These are phyloP conservation scores for Apis dorsata DNA, from an alignment of 1,140 invertebrate genomes.

Conservation along the genomic window DNA sequence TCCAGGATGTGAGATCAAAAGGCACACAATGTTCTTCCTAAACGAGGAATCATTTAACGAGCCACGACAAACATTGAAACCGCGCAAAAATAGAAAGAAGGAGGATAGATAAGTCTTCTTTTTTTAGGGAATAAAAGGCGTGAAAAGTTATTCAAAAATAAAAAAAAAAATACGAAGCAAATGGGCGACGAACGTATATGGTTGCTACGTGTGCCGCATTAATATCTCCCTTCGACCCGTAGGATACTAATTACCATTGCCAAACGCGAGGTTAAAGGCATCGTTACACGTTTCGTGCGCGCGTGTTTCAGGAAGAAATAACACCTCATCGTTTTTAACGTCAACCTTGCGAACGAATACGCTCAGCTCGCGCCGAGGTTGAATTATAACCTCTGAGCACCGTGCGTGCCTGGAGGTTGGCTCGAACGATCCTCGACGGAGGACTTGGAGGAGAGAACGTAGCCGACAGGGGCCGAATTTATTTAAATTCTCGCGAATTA, in stretches of 20 bases:
- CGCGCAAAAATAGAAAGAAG: neutral
- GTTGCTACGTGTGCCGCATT: constrained; percentile 16
- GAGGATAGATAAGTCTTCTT: neutral
- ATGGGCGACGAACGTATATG: neutral
- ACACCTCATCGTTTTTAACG: constrained; percentile 39
- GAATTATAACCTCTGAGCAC: constrained; percentile 26
- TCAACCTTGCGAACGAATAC: constrained; percentile 6
- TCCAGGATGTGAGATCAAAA: constrained; percentile 21
- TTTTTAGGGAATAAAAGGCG: neutral
- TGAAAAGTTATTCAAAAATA: constrained; percentile 6
- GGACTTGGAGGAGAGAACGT: neutral
- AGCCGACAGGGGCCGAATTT: constrained; percentile 26
- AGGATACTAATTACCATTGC: constrained; percentile 44
- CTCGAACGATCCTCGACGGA: neutral
- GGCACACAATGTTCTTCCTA: neutral
- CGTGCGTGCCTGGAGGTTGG: neutral
- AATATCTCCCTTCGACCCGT: neutral
- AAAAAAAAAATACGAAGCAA: constrained; percentile 21
- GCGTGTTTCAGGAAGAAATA: constrained; percentile 47
- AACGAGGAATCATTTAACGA: neutral
- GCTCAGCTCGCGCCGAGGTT: neutral
- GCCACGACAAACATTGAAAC: neutral
- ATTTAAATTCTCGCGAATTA: constrained; percentile 24
- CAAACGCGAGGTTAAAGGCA: constrained; percentile 18
- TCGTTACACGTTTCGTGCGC: neutral